Evolutionary conservation across 2,888 invertebrate species (phyloP), one percentile per base, ranked within the genome.

Genomic region (Sisyra nigra): DNA sequence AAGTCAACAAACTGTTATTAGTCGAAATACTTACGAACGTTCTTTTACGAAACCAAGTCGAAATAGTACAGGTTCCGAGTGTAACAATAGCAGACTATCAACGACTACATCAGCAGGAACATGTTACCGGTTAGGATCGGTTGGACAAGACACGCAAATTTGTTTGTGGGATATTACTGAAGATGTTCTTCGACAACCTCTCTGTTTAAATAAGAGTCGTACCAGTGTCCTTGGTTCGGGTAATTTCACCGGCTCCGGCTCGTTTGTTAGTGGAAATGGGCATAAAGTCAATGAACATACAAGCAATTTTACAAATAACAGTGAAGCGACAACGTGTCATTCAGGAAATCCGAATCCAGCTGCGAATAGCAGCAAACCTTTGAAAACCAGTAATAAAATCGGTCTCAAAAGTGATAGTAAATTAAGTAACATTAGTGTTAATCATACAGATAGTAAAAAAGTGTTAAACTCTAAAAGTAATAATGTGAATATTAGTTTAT

Each of bases 161-260:
- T 97, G 97, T 65, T 68, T 98, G 49, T 98, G 98, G 98, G 98
- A 98, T 61, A 76, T 98, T 46, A 96, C 94, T 10, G 93, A 96
- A 59, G 97, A 98, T 58, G 80, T 93, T 45, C 65, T 98, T 44
- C 68, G 79, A 52, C 84, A 84, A 55, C 83, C 86, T n/a, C 66
- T 66, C 44, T 61, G 61, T 46, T 55, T 59, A 24, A 40, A 40
- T 17, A 64, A 66, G 45, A 61, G 61, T 41, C 53, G 66, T 46
- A 59, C 60, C 9, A 56, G 59, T 13, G 54, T 58, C 4, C 56
- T 58, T 17, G 49, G 49, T 39, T 57, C 59, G 10, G 57, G 58
- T 18, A 54, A 53, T 6, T 55, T 60, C 41, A 51, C 57, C 1
- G 55, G 57, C 1, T 57, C 59, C 3, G 61, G 60, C 3, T 58